Evolutionary conservation across 2,888 invertebrate genomes (phyloP), one percentile per base, ranked within the genome.

Genomic region (Synergus gifuensis): DNA sequence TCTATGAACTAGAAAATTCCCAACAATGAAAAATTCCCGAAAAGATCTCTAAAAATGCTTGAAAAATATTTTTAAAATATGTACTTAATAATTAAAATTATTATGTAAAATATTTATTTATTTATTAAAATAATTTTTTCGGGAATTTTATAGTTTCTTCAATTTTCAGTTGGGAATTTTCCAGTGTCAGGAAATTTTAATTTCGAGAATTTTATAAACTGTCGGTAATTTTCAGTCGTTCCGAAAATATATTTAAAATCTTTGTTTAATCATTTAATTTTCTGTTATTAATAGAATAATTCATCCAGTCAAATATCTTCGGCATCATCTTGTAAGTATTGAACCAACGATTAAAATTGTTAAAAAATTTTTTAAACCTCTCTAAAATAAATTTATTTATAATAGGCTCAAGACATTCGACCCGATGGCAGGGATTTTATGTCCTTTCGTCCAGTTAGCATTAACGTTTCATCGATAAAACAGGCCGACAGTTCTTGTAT

Each of bases 361-460:
- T 60, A 22, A 5, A 12, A 12, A 12, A 12, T 28, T 60, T 4
- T 4, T 22, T 28, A 12, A 3, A n/a, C n/a, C n/a, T 22, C 22
- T 22, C 12, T 60, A 22, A 12, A 60, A 22, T 60, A 4, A 28
- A 78, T 73, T 49, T 64, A 63, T 60, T 73, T 69, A 69, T 76
- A 94, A 93, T 73, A 94, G 93, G 94, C 94, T 69, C 94, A 95
- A 86, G 93, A 95, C 85, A 93, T 95, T 78, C 93, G 98, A 73
- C 96, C 97, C 4, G 97, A 98, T 92, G 96, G 96, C 4, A 93
- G 98, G 89, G 94, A 94, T 83, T 95, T 97, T 85, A 92, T 94
- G 79, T 94, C 95, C 88, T 96, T 95, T 87, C 94, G 97, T 76
- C 95, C 95, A 36, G 93, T 94, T 76, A 93, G 94, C 42, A 91